phyloP scores from a whole-genome alignment of 2,888 invertebrate species.

The Erebia epiphron region DNA sequence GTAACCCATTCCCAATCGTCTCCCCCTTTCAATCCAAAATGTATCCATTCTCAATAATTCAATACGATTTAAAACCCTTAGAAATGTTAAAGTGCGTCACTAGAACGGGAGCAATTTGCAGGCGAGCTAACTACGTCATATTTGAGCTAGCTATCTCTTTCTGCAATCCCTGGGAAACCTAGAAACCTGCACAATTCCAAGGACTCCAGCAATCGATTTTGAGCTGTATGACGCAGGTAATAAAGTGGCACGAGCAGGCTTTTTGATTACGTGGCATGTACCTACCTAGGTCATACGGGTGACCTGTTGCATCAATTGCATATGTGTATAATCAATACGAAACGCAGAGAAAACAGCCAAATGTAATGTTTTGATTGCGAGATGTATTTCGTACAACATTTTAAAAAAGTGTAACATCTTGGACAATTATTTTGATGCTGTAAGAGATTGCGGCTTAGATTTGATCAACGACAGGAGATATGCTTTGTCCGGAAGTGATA shows the following conservation, averaged over 20 bases:
- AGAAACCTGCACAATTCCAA: slow-evolving; percentile 51
- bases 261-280: slow-evolving; percentile 6
- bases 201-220: slow-evolving; percentile 45
- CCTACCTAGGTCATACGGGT: slow-evolving; percentile 33
- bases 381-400: background rate
- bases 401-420: background rate
- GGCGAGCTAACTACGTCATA: slow-evolving; percentile 49
- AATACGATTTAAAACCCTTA: slow-evolving; percentile 34
- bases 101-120: slow-evolving; percentile 50
- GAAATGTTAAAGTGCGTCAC: slow-evolving; percentile 58
- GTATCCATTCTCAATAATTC: slow-evolving; percentile 24
- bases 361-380: slow-evolving; percentile 8
- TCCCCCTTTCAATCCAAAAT: background rate
- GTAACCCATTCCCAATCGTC: background rate
- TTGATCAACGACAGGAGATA: too few species aligned
- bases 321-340: slow-evolving; percentile 52
- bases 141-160: slow-evolving; percentile 66
- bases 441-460: too few species aligned
- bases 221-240: slow-evolving; percentile 50
- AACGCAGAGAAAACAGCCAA: slow-evolving; percentile 29
- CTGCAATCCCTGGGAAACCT: slow-evolving; percentile 68
- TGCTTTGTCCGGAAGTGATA: too few species aligned
- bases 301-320: slow-evolving; percentile 56
- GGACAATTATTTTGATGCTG: background rate
- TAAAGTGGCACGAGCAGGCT: slow-evolving; percentile 37